phyloP scores from a whole-genome alignment of 2,888 invertebrate species.

The Hydriomena furcata region DNA sequence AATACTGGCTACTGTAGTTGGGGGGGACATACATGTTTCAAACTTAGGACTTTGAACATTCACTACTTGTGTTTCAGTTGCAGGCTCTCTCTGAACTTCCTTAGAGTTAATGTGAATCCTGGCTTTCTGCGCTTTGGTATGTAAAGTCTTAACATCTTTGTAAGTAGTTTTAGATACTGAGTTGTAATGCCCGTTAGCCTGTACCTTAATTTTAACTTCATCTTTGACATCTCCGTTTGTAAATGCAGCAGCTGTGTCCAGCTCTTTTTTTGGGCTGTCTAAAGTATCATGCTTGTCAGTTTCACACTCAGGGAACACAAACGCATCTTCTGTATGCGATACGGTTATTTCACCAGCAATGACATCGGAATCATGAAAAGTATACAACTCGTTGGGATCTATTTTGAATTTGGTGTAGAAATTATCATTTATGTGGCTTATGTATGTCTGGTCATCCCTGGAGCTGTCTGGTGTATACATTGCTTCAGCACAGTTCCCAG shows the following conservation, averaged over 20 bases:
- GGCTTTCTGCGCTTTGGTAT: conserved; percentile 67
- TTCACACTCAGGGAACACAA: conserved; percentile 63
- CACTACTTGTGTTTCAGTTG: conserved; percentile 47
- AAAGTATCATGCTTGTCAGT: conserved; percentile 59
- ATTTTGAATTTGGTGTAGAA: conserved; percentile 79
- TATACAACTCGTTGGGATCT: conserved; percentile 78
- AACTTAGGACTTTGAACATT: conserved; percentile 59
- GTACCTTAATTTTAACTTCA: conserved; percentile 52
- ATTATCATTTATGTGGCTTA: conserved; percentile 72
- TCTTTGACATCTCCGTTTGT: conserved; percentile 67
- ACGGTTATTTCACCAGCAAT: conserved; percentile 78
- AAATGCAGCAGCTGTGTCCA: conserved; percentile 56
- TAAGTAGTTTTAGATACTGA: conserved; percentile 36
- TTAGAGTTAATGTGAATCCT: conserved; percentile 57
- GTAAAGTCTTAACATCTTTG: conserved; percentile 55
- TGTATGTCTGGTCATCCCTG: conserved; percentile 71
- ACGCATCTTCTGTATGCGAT: conserved; percentile 75
- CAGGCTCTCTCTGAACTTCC: conserved; percentile 49
- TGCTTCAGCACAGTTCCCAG: conserved; percentile 71
- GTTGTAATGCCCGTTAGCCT: conserved; percentile 68
- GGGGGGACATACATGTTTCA: conserved; percentile 44
- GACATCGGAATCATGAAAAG: conserved; percentile 78
- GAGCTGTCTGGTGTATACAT: conserved; percentile 74
- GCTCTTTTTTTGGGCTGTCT: conserved; percentile 64
- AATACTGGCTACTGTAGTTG: conserved; percentile 65